A percentile compares a stretch with the other conserved stretches of the same genome.
phyloP scores from a whole-genome alignment of 2,888 invertebrate genomes.

The Catocala sponsa region DNA sequence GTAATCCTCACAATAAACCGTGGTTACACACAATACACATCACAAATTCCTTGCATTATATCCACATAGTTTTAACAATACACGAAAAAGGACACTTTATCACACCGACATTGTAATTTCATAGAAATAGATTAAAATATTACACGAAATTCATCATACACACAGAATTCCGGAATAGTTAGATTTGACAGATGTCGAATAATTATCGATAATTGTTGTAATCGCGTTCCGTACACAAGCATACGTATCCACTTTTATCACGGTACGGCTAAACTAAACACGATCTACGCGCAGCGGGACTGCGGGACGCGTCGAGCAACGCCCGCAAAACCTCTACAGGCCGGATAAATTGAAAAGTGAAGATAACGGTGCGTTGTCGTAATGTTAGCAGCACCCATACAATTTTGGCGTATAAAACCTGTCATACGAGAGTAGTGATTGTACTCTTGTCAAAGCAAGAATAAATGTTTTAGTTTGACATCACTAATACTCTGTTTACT shows the following conservation, averaged over 20 bases:
- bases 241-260: constrained; percentile 73
- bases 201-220: constrained; percentile 59
- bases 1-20: constrained; percentile 70
- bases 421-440: constrained; percentile 42
- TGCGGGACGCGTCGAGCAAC: constrained; percentile 59
- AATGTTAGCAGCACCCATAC: constrained; percentile 8
- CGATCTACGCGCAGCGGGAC: constrained; percentile 46
- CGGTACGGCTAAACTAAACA: constrained; percentile 74
- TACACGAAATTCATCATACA: constrained; percentile 62
- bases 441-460: constrained; percentile 31
- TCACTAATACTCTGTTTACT: not conserved
- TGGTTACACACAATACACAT: constrained; percentile 76
- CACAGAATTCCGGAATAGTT: constrained; percentile 65
- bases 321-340: constrained; percentile 53
- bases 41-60: constrained; percentile 79
- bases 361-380: constrained; percentile 9
- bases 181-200: constrained; percentile 78
- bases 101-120: constrained; percentile 59
- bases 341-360: constrained; percentile 33
- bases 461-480: not conserved
- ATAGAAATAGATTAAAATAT: constrained; percentile 57
- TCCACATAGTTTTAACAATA: constrained; percentile 65
- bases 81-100: constrained; percentile 63
- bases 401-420: constrained; percentile 41
- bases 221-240: constrained; percentile 68